Evolutionary conservation across 2,113 vertebrate species (phyloP).

Genomic region (Tauraco erythrolophus): DNA sequence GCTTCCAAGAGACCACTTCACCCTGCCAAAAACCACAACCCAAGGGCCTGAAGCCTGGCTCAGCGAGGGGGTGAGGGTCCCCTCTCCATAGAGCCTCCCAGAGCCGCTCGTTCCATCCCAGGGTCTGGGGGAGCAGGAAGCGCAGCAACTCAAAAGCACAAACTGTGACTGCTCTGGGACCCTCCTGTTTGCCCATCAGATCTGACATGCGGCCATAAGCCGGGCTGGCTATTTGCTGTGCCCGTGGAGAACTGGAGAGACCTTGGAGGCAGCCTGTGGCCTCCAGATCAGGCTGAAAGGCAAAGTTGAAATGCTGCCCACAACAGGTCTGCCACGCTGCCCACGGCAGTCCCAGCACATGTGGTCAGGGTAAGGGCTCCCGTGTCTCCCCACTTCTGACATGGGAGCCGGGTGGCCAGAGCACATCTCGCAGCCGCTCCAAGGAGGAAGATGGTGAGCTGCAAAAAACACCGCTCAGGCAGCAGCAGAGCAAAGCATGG

Average conservation of each 20-base stretch:
- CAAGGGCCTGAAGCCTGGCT: neutral
- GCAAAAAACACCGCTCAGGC: neutral
- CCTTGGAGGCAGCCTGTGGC: neutral
- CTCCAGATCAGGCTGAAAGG: neutral
- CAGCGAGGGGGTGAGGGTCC: rapidly evolving
- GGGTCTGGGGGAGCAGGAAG: neutral
- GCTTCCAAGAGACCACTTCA: neutral
- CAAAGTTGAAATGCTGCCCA: neutral
- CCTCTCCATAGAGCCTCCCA: neutral
- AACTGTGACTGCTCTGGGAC: neutral
- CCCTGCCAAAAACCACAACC: neutral
- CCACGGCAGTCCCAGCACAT: neutral
- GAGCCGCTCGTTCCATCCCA: neutral
- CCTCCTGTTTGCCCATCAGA: neutral
- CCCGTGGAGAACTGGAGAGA: neutral
- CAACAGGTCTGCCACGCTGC: neutral
- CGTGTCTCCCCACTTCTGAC: rapidly evolving
- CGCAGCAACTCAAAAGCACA: neutral
- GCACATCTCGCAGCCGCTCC: rapidly evolving
- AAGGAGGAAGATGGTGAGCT: neutral
- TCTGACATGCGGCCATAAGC: rapidly evolving
- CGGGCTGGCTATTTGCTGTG: neutral
- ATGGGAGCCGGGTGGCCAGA: rapidly evolving
- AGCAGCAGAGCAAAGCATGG: neutral
- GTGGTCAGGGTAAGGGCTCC: neutral